Base-by-base conservation (phyloP, 1,140 invertebrate species). In the Sitodiplosis mosellana region DNA sequence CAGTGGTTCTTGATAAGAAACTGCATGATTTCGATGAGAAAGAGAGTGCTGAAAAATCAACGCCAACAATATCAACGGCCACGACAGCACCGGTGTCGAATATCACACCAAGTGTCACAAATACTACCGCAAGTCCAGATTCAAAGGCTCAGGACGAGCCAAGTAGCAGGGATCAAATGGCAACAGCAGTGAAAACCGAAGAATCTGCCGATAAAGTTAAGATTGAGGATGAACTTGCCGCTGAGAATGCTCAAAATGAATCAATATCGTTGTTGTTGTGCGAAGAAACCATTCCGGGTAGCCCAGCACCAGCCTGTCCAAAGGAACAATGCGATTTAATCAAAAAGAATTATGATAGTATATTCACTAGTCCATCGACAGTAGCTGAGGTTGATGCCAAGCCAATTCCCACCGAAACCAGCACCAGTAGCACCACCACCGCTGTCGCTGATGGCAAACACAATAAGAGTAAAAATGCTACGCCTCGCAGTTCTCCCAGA, bases 251-350 rank as follows among this genome's bases (percentile, higher is more conserved):
- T 27, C 65, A 68, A 49, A 67, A 67, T 49, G 66, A 69, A 49
- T 71, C 68, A 48, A 68, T 75, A 45, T 79, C 74, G 53, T 72
- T 83, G 40, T 59, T 90, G n/a, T 60, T 87, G 1, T 90, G 87
- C 63, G 82, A 88, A 57, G 86, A 90, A 65, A 87, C 83, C 21
- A 87, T 91, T 58, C 85, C 84, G 1, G 81, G 84, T 18, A 86
- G 83, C 55, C 83, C 84, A n/a, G 79, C 82, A 38, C 80, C 81
- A 1, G 71, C 66, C 0, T 54, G 59, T 2, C 68, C 69, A 18
- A 67, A 72, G 56, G 64, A 70, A 51, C 59, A 65, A 6, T 57
- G 43, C 58, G 55, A 61, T 56, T 53, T 60, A 57, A n/a, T 49
- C 53, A 33, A 58, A 70, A 67, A 52, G 59, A 20, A 17, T 11